Evolutionary conservation across 2,797 vertebrate genomes (phyloP).

Genomic region (Oceanodroma leucorhoa): DNA sequence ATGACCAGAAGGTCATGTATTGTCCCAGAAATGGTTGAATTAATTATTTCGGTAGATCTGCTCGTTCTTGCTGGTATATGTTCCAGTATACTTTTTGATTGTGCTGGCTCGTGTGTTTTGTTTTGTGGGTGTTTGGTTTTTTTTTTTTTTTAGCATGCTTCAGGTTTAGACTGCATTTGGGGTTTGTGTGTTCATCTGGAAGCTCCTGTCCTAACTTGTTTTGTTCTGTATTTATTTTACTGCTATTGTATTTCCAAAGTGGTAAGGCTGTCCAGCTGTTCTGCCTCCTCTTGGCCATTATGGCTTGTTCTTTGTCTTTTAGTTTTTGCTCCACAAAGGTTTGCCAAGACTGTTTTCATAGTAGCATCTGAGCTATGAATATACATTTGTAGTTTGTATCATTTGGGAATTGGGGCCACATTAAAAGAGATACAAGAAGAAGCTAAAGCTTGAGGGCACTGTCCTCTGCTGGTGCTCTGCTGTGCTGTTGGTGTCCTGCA

Average conservation of each 20-base stretch:
- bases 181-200: neutral
- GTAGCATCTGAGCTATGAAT: neutral
- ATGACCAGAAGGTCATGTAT: neutral
- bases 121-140: neutral
- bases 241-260: neutral
- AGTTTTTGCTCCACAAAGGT: neutral
- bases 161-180: neutral
- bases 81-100: neutral
- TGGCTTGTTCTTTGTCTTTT: neutral
- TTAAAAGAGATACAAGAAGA: neutral
- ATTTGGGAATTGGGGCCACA: neutral
- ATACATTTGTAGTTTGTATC: neutral
- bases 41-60: neutral
- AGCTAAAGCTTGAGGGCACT: neutral
- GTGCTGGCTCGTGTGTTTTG: neutral
- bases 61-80: neutral
- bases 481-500: neutral
- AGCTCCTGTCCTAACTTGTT: neutral
- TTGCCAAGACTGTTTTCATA: neutral
- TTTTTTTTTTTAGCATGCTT: neutral
- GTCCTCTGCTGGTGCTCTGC: neutral
- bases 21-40: neutral
- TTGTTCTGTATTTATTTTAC: neutral
- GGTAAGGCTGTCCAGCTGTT: neutral
- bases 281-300: neutral